Evolutionary conservation across 2,113 vertebrate genomes (phyloP).

Genomic region (Vulpes ferrilata): DNA sequence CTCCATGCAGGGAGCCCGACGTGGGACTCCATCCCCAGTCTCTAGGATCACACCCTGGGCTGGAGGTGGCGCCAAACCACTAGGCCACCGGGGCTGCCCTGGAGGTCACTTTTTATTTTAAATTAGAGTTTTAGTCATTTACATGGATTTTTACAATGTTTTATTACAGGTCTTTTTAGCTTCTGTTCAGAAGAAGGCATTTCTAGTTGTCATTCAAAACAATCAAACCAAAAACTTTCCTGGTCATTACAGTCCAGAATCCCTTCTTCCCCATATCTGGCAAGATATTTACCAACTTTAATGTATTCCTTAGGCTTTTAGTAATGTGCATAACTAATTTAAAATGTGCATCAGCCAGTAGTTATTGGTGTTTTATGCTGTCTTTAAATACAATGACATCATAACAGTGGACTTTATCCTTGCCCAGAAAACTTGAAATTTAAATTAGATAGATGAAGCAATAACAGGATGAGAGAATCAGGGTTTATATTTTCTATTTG

Average conservation of each 20-base stretch:
- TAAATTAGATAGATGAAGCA: conserved; percentile 47
- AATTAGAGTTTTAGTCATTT: conserved; percentile 33
- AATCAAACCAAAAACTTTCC: background rate
- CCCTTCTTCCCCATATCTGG: background rate
- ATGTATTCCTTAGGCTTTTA: conserved; percentile 28
- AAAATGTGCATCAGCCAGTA: background rate
- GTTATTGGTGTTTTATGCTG: conserved; percentile 24
- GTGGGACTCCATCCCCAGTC: too few species aligned
- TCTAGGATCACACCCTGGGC: too few species aligned
- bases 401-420: background rate
- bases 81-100: too few species aligned
- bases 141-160: conserved; percentile 23
- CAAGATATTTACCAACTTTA: background rate
- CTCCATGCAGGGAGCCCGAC: too few species aligned
- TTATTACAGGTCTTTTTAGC: background rate
- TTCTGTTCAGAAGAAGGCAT: conserved; percentile 10
- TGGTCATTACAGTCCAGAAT: background rate
- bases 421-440: conserved; percentile 33
- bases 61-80: too few species aligned
- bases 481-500: conserved; percentile 29
- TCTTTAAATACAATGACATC: background rate
- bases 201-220: conserved; percentile 22
- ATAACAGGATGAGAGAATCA: background rate
- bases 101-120: conserved; percentile 34
- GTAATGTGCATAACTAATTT: background rate